phyloP scores from a whole-genome alignment of 1,140 invertebrate genomes.

The Acromyrmex charruanus region DNA sequence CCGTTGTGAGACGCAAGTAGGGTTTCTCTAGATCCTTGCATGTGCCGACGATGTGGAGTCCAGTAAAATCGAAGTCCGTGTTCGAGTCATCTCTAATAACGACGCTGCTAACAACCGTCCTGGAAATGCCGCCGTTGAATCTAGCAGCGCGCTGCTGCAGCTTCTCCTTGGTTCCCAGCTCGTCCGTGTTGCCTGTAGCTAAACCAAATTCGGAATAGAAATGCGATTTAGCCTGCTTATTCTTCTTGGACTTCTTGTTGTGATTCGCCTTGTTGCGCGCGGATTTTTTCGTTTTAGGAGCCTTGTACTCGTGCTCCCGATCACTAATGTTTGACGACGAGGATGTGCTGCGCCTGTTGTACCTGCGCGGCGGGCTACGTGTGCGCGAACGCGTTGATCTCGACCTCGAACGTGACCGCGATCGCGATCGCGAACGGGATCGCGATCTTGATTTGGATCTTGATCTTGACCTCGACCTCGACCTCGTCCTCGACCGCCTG shows the following conservation, averaged over 20 bases:
- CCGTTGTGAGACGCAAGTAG: conserved; percentile 96
- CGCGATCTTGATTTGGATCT: conserved; percentile 82
- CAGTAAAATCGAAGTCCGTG: conserved; percentile 92
- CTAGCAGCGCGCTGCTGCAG: conserved; percentile 95
- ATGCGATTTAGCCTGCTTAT: conserved; percentile 88
- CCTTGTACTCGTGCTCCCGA: conserved; percentile 82
- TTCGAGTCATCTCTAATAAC: conserved; percentile 87
- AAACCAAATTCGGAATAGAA: conserved; percentile 91
- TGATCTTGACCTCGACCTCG: conserved; percentile 83
- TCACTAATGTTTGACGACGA: conserved; percentile 83
- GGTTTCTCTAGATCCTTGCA: conserved; percentile 97
- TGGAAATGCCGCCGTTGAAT: conserved; percentile 88
- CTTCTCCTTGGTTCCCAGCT: conserved; percentile 91
- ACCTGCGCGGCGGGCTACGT: conserved; percentile 82
- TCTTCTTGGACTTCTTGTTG: conserved; percentile 87
- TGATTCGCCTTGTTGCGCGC: conserved; percentile 82
- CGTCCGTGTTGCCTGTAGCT: conserved; percentile 87
- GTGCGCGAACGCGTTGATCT: conserved; percentile 76
- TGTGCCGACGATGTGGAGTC: conserved; percentile 96
- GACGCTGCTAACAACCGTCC: conserved; percentile 78
- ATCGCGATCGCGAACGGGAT: conserved; percentile 86
- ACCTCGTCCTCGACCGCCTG: conserved; percentile 85
- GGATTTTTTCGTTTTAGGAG: conserved; percentile 80
- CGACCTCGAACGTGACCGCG: conserved; percentile 76
- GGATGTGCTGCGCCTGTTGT: conserved; percentile 82